A percentile compares a stretch with the other conserved stretches of the same genome.
phyloP scores from a whole-genome alignment of 2,797 vertebrate species.

The Sarcoramphus papa region DNA sequence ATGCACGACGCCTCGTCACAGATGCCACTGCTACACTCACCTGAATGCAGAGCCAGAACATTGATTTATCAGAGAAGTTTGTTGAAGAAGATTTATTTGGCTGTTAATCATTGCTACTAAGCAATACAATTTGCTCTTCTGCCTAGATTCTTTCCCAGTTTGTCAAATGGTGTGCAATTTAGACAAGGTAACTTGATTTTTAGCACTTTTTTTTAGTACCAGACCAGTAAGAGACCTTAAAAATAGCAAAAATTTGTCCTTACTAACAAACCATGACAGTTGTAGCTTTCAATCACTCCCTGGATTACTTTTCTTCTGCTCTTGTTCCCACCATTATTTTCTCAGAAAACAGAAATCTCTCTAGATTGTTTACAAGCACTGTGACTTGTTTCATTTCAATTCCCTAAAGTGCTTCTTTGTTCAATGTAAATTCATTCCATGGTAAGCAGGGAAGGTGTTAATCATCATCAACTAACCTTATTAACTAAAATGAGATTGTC shows the following conservation, averaged over 20 bases:
- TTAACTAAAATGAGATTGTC: neutral
- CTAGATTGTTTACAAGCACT: neutral
- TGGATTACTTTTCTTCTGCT: neutral
- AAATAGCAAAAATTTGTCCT: neutral
- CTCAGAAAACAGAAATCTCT: neutral
- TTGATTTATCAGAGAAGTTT: neutral
- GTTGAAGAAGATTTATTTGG: neutral
- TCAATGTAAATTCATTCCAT: neutral
- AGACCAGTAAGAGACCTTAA: neutral
- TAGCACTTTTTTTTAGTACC: neutral
- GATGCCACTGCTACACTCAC: constrained; percentile 88
- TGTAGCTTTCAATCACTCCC: neutral
- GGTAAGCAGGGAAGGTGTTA: neutral
- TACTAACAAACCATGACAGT: neutral
- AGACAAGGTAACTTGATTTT: neutral
- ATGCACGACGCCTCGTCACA: constrained; percentile 85
- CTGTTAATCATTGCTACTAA: neutral
- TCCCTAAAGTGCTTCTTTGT: constrained; percentile 24
- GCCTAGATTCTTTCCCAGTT: neutral
- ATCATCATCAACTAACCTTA: constrained; percentile 12
- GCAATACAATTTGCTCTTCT: neutral
- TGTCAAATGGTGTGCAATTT: neutral
- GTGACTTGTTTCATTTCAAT: constrained; percentile 5
- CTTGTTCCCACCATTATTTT: neutral
- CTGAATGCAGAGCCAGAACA: constrained; percentile 61